A percentile compares a stretch with the other conserved stretches of the same genome.
These are phyloP conservation scores for Portunus trituberculatus DNA, from an alignment of 1,140 invertebrate genomes.

Conservation along the genomic window DNA sequence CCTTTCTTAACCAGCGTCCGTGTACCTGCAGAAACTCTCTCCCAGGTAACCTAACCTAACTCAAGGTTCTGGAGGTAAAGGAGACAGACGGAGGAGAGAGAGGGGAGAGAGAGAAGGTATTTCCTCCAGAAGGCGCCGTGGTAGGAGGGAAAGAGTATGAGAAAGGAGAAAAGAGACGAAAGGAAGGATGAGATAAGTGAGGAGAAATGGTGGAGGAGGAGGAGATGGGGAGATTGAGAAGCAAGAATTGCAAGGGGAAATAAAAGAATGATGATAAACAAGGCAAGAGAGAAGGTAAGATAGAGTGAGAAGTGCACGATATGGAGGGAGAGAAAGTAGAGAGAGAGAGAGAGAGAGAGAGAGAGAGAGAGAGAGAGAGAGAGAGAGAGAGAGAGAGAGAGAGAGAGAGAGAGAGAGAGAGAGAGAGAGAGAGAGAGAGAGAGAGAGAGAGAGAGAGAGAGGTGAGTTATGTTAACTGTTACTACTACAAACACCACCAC, in stretches of 20 bases:
- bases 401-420: too few species aligned
- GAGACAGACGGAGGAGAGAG: neutral
- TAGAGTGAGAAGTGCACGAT: too few species aligned
- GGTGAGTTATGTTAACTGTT: neutral
- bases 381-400: too few species aligned
- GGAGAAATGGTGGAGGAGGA: neutral
- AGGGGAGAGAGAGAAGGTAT: neutral
- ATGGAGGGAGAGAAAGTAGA: neutral
- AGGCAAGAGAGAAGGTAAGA: too few species aligned
- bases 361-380: neutral
- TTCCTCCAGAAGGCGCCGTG: neutral
- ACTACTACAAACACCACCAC: neutral
- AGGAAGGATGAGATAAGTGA: neutral
- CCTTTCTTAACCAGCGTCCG: neutral
- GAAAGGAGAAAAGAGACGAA: conserved; percentile 24
- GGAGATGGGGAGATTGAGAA: neutral
- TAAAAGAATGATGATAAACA: too few species aligned
- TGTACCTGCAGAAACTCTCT: neutral
- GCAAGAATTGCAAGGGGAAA: too few species aligned
- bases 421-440: neutral
- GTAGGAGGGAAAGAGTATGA: neutral
- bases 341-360: too few species aligned
- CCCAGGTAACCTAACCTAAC: neutral
- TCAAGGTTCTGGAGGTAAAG: neutral
- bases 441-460: too few species aligned